A percentile compares a stretch with the other conserved stretches of the same genome.
Evolutionary conservation across 92 coral and sea anemone species (phyloP).

Genomic region (Umimayanthus kanabou): DNA sequence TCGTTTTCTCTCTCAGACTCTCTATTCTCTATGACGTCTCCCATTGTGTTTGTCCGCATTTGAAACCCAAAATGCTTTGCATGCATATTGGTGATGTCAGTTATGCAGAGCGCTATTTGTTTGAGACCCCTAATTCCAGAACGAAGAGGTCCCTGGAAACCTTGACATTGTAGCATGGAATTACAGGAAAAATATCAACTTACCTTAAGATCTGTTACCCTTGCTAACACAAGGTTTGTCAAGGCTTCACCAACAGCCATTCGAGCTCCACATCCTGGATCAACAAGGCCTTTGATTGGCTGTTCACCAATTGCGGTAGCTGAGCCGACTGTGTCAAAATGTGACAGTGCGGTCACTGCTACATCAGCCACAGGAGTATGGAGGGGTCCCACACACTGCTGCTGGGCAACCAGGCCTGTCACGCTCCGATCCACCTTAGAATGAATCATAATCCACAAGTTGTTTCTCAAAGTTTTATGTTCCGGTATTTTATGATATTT

Average conservation of each 20-base stretch:
- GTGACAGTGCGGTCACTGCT: constrained; percentile 88
- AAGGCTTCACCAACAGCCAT: constrained; percentile 98
- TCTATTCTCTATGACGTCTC: too few relatives aligned
- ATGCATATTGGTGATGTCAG: too few relatives aligned
- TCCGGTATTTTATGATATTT: too few relatives aligned
- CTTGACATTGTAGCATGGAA: too few relatives aligned
- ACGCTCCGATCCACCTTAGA: constrained; percentile 96
- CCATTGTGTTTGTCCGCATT: too few relatives aligned
- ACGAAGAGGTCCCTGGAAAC: too few relatives aligned
- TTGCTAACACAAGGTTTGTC: constrained; percentile 94
- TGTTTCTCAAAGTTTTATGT: too few relatives aligned
- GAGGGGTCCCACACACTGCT: constrained; percentile 97
- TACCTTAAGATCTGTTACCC: constrained; percentile 90
- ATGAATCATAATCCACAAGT: not conserved
- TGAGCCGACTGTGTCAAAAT: constrained; percentile 83
- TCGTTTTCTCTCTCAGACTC: too few relatives aligned
- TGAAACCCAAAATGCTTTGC: too few relatives aligned
- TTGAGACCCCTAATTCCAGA: too few relatives aligned
- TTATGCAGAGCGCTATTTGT: too few relatives aligned
- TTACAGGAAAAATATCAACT: not conserved
- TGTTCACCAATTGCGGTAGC: constrained; percentile 99
- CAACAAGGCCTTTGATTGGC: constrained; percentile 92
- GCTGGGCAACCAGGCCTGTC: constrained; percentile 97
- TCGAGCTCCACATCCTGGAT: constrained; percentile 86
- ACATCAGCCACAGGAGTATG: constrained; percentile 97